Evolutionary conservation across 2,797 vertebrate genomes (phyloP).

Genomic region (Chiroxiphia lanceolata): DNA sequence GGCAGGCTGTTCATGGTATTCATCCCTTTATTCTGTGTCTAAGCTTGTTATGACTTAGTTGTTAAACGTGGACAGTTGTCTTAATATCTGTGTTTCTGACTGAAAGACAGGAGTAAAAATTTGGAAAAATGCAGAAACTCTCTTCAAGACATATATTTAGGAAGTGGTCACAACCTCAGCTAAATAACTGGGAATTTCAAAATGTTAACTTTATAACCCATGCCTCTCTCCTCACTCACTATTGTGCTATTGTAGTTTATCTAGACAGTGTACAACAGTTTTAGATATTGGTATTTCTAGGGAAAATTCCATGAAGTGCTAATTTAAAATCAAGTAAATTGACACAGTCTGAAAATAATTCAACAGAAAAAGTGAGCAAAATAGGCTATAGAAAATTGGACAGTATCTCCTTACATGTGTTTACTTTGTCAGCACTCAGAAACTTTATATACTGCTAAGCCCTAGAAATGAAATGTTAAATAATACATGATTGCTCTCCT

Average conservation of each 20-base stretch:
- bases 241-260: not conserved
- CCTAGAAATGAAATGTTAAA: not conserved
- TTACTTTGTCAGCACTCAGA: not conserved
- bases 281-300: not conserved
- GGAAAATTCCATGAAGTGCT: not conserved
- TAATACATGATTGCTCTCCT: not conserved
- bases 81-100: not conserved
- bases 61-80: not conserved
- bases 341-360: not conserved
- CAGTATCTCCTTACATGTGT: not conserved
- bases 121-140: not conserved
- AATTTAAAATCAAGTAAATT: conserved; percentile 1
- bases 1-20: not conserved
- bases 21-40: not conserved
- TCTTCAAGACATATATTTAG: not conserved
- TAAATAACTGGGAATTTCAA: not conserved
- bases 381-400: not conserved
- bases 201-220: not conserved
- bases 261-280: not conserved
- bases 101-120: not conserved
- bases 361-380: not conserved
- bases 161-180: not conserved
- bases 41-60: not conserved
- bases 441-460: not conserved
- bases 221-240: not conserved